phyloP scores from a whole-genome alignment of 2,113 vertebrate species.

The Saguinus midas region DNA sequence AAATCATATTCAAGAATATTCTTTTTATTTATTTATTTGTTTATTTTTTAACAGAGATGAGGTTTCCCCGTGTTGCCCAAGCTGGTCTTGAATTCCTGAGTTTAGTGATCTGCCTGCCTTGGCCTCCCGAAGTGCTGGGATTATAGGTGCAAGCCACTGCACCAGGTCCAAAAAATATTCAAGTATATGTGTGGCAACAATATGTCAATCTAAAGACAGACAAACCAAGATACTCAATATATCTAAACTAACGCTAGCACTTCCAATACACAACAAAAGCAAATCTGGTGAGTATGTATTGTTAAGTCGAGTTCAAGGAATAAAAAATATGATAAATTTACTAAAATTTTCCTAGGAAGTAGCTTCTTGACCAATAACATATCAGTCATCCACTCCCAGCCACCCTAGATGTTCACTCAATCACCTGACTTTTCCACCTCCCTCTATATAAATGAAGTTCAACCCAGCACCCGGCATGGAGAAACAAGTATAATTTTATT shows the following conservation, averaged over 20 bases:
- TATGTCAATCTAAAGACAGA: neutral
- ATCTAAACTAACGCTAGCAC: constrained; percentile 21
- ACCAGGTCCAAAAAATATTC: neutral
- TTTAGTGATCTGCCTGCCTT: no score
- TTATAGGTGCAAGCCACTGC: no score
- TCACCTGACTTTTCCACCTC: neutral
- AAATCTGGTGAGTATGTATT: no score
- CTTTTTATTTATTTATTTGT: no score
- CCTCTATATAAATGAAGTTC: neutral
- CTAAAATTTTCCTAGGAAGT: neutral
- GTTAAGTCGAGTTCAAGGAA: neutral
- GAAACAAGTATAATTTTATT: constrained; percentile 2
- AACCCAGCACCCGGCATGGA: neutral
- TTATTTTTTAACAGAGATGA: no score
- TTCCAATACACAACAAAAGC: neutral
- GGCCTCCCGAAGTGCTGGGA: no score
- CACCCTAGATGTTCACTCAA: neutral
- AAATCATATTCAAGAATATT: constrained; percentile 19
- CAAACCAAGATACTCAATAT: constrained; percentile 16
- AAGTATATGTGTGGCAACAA: neutral
- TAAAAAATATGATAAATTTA: neutral
- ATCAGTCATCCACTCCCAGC: neutral
- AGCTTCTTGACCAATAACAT: neutral
- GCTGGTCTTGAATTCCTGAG: no score
- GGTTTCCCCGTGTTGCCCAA: no score